Conservation (phyloP, 1,140 invertebrate genomes). For the Grapholita molesta region DNA sequence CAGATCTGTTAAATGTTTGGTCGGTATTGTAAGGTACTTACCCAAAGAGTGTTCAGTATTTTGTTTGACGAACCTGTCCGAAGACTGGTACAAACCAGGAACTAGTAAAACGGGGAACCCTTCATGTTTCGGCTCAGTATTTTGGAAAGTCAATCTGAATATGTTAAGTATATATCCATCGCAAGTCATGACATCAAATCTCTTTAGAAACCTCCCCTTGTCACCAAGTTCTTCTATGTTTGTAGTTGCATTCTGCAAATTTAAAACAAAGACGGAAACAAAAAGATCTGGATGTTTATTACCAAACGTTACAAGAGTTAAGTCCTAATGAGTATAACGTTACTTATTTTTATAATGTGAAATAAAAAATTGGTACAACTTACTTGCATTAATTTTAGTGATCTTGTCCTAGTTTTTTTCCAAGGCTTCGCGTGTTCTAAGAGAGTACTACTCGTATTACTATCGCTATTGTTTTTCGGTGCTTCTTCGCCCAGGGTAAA, state of each 20-base stretch:
- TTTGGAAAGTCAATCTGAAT: neutral
- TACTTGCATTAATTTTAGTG: neutral
- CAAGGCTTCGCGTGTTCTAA: neutral
- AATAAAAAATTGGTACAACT: neutral
- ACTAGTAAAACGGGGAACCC: neutral
- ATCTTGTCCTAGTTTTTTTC: neutral
- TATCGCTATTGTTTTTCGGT: neutral
- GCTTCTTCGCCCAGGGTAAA: neutral
- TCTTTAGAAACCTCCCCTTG: neutral
- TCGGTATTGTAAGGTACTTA: neutral
- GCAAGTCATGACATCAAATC: neutral
- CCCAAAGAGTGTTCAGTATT: neutral
- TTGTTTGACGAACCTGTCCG: neutral
- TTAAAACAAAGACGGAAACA: neutral
- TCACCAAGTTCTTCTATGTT: neutral
- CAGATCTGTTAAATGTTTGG: neutral
- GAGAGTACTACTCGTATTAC: neutral
- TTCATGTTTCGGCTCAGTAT: neutral
- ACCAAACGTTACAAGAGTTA: neutral
- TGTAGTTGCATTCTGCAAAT: neutral
- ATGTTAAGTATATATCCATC: constrained; percentile 6
- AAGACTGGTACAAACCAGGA: neutral
- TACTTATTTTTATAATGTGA: neutral
- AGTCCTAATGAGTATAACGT: neutral
- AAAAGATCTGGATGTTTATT: neutral